phyloP scores from a whole-genome alignment of 2,888 invertebrate species.

The Lasiommata megera region DNA sequence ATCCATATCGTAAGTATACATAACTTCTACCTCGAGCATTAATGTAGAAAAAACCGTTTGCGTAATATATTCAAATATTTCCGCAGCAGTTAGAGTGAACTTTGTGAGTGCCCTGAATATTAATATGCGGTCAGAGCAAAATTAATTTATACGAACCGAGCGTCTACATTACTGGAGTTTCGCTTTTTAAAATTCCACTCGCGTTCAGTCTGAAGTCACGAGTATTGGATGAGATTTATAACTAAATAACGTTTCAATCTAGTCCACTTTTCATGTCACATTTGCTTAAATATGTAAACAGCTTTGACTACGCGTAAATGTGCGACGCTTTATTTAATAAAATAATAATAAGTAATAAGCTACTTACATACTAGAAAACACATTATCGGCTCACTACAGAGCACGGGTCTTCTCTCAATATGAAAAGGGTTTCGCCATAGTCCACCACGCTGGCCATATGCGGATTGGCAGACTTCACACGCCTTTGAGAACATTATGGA shows the following conservation, averaged over 20 bases:
- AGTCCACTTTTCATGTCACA: background rate
- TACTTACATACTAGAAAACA: no score
- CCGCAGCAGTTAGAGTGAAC: constrained; percentile 69
- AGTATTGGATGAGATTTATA: constrained; percentile 33
- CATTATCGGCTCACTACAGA: no score
- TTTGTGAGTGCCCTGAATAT: constrained; percentile 77
- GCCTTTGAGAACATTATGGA: no score
- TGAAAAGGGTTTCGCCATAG: no score
- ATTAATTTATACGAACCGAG: constrained; percentile 71
- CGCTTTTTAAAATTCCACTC: constrained; percentile 66
- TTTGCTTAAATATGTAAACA: background rate
- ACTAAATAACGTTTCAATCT: constrained; percentile 9
- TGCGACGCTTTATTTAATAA: no score
- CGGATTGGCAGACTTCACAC: no score
- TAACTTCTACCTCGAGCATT: constrained; percentile 1
- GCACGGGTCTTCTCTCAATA: no score
- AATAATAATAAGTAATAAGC: no score
- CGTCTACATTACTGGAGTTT: constrained; percentile 65
- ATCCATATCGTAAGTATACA: background rate
- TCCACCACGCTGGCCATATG: no score
- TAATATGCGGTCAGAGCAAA: constrained; percentile 72
- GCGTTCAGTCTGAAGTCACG: constrained; percentile 60
- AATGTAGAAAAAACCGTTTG: constrained; percentile 6
- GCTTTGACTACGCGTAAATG: no score
- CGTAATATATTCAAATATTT: constrained; percentile 47